A percentile compares a stretch with the other conserved stretches of the same genome.
These are phyloP conservation scores for Calcarius lapponicus DNA, from an alignment of 2,797 vertebrate species.

Conservation along the genomic window DNA sequence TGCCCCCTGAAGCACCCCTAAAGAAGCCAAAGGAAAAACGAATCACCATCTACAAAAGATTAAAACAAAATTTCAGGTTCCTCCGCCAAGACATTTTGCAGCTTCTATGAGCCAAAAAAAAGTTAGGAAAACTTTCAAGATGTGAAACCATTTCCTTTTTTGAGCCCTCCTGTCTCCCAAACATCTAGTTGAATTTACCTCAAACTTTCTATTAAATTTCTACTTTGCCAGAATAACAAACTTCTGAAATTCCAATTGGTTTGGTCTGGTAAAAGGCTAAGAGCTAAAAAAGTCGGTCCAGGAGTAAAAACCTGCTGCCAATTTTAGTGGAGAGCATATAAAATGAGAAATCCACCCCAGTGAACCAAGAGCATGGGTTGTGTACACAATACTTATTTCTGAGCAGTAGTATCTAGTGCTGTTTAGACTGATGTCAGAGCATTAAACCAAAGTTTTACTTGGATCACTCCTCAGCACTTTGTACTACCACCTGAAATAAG, in stretches of 20 bases:
- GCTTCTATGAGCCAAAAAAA: slow-evolving; percentile 10
- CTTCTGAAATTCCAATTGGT: slow-evolving; percentile 21
- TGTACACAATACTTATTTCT: not conserved
- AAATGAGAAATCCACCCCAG: not conserved
- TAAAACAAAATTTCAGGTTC: slow-evolving; percentile 34
- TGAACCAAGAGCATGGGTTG: not conserved
- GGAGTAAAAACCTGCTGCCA: not conserved
- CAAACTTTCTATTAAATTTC: slow-evolving; percentile 52
- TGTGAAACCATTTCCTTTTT: slow-evolving; percentile 41
- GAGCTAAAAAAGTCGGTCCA: not conserved
- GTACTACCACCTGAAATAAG: not conserved
- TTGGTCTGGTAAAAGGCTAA: slow-evolving; percentile 6
- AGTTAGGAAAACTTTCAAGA: slow-evolving; percentile 17
- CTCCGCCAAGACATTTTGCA: slow-evolving; percentile 33
- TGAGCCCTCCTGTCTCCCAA: slow-evolving; percentile 17
- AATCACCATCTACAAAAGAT: slow-evolving; percentile 12
- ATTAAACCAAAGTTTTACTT: not conserved
- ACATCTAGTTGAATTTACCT: slow-evolving; percentile 30
- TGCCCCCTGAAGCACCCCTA: slow-evolving; percentile 10
- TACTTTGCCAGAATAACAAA: not conserved
- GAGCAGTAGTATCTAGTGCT: not conserved
- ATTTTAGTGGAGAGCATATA: not conserved
- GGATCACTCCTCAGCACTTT: not conserved
- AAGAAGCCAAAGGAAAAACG: slow-evolving; percentile 42
- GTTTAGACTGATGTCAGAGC: not conserved